Evolutionary conservation across 64 coral and sea anemone genomes (phyloP).

Genomic region (Stylophora pistillata): DNA sequence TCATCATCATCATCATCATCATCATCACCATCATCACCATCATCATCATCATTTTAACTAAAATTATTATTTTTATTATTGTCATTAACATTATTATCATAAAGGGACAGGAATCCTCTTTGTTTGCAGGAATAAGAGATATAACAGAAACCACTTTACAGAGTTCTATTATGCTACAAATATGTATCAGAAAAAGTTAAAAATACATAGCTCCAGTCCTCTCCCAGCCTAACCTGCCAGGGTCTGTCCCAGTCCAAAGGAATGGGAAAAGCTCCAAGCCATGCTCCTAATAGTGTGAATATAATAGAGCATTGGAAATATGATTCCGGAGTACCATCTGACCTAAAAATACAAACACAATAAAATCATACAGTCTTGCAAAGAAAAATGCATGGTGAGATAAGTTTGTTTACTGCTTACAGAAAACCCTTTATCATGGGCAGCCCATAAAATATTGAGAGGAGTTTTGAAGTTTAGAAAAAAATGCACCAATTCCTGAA

Average conservation of each 20-base stretch:
- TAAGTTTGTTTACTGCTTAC: too few relatives aligned
- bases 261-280: slow-evolving; percentile 87
- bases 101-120: not conserved
- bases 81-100: too few relatives aligned
- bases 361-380: not conserved
- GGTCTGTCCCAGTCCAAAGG: slow-evolving; percentile 91
- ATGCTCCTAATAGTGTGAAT: slow-evolving; percentile 71
- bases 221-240: slow-evolving; percentile 72
- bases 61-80: too few relatives aligned
- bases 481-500: too few relatives aligned
- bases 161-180: too few relatives aligned
- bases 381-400: not conserved
- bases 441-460: too few relatives aligned
- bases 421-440: too few relatives aligned
- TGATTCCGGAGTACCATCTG: slow-evolving; percentile 58
- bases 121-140: not conserved
- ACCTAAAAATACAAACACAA: slow-evolving; percentile 32
- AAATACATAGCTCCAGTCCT: not conserved
- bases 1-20: too few relatives aligned
- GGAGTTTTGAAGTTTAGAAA: too few relatives aligned
- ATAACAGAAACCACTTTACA: not conserved
- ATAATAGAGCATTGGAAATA: slow-evolving; percentile 69
- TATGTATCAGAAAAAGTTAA: not conserved
- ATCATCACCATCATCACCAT: too few relatives aligned
- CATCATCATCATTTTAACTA: too few relatives aligned